phyloP scores from a whole-genome alignment of 2,888 invertebrate genomes.

The Lycophotia porphyrea region DNA sequence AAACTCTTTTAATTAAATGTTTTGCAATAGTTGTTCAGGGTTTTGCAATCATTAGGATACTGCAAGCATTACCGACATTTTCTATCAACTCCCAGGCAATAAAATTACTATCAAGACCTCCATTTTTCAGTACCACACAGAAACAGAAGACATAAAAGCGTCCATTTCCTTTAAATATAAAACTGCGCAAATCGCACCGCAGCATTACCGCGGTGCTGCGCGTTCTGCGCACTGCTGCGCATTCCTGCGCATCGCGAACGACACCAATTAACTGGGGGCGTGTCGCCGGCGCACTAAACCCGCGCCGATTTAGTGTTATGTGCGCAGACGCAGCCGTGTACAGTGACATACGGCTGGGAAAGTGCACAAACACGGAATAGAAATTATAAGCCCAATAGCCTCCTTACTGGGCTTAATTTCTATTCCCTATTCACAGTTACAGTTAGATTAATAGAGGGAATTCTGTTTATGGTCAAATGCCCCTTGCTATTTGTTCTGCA shows the following conservation, averaged over 20 bases:
- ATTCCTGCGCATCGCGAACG: slow-evolving; percentile 69
- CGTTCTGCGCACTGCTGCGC: slow-evolving; percentile 52
- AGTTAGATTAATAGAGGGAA: slow-evolving; percentile 28
- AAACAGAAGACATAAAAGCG: slow-evolving; percentile 55
- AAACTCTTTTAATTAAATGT: slow-evolving; percentile 26
- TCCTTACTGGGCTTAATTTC: slow-evolving; percentile 8
- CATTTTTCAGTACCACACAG: slow-evolving; percentile 46
- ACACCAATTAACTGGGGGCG: slow-evolving; percentile 80
- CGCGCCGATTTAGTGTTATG: slow-evolving; percentile 77
- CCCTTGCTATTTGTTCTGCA: slow-evolving; percentile 41
- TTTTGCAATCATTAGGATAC: slow-evolving; percentile 4
- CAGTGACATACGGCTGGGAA: slow-evolving; percentile 61
- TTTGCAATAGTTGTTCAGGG: background rate
- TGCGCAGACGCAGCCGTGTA: slow-evolving; percentile 64
- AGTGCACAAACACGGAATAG: slow-evolving; percentile 22
- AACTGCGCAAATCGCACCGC: slow-evolving; percentile 48
- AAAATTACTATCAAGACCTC: slow-evolving; percentile 32
- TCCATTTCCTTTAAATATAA: slow-evolving; percentile 61
- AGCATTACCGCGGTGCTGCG: slow-evolving; percentile 62
- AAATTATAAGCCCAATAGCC: slow-evolving; percentile 39
- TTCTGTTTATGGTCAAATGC: slow-evolving; percentile 46
- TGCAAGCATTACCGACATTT: slow-evolving; percentile 30
- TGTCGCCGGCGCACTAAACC: slow-evolving; percentile 73
- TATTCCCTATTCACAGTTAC: slow-evolving; percentile 15
- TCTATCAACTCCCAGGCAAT: slow-evolving; percentile 30